Conservation (phyloP, 2,113 vertebrate genomes). For the Steatornis caripensis region DNA sequence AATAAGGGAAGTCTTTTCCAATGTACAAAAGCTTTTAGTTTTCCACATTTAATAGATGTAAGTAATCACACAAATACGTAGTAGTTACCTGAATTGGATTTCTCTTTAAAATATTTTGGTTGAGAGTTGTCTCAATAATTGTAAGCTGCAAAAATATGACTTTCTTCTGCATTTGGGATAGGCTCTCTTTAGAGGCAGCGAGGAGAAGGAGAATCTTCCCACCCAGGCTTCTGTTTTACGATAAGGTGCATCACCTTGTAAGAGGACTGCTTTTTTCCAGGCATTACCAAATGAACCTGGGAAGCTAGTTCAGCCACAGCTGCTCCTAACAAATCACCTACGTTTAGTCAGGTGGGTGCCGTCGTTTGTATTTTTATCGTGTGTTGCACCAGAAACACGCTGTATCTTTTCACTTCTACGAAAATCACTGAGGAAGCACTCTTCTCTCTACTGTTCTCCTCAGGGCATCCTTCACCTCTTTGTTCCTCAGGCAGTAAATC, state of each 20-base stretch:
- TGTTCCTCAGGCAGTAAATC: conserved; percentile 49
- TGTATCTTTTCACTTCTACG: background rate
- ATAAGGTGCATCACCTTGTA: background rate
- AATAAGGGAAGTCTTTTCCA: background rate
- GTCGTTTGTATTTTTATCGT: background rate
- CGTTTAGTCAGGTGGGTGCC: background rate
- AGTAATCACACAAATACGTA: background rate
- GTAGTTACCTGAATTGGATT: background rate
- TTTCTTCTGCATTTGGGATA: background rate
- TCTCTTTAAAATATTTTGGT: background rate
- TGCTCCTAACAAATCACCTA: background rate
- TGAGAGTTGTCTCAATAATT: background rate
- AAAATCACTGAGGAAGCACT: background rate
- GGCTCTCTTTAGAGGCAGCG: background rate
- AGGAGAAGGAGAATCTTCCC: background rate
- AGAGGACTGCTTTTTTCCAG: background rate
- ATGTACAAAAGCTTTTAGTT: background rate
- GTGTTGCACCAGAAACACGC: background rate
- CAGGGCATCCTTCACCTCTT: conserved; percentile 35
- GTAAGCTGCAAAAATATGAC: background rate
- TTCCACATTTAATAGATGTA: background rate
- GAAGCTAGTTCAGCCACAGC: no score
- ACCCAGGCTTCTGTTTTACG: background rate
- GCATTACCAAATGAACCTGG: background rate
- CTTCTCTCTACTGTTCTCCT: background rate